Conservation (phyloP, 1,140 invertebrate genomes). For the Rhyacophila brunnea region DNA sequence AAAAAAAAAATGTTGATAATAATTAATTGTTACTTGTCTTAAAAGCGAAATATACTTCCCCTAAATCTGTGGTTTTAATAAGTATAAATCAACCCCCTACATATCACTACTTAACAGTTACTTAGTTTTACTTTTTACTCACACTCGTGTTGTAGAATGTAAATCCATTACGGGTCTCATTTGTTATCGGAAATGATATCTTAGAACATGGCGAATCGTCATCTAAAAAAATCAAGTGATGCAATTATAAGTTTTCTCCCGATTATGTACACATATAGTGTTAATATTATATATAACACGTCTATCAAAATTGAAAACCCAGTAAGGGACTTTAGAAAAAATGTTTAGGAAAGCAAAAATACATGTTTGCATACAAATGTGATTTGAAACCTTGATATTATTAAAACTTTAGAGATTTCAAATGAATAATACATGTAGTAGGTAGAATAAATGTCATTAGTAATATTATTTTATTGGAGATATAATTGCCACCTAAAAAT, state of each 20-base stretch:
- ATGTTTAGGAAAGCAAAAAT: not conserved
- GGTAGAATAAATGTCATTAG: no score
- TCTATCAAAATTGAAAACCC: not conserved
- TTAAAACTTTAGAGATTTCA: not conserved
- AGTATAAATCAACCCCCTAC: no score
- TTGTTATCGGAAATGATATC: slow-evolving; percentile 48
- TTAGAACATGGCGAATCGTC: slow-evolving; percentile 41
- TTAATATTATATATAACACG: not conserved
- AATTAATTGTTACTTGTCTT: no score
- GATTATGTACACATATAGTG: not conserved
- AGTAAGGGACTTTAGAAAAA: no score
- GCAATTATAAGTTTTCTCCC: not conserved
- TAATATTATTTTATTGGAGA: no score
- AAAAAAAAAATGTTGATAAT: no score
- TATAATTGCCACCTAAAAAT: no score
- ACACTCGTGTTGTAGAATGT: slow-evolving; percentile 60
- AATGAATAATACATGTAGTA: no score
- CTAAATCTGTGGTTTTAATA: not conserved
- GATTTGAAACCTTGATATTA: not conserved
- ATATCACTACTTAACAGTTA: not conserved
- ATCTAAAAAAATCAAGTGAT: not conserved
- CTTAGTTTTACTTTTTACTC: slow-evolving; percentile 34
- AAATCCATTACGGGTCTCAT: slow-evolving; percentile 44
- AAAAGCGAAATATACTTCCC: no score
- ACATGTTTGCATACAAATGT: not conserved